These are phyloP conservation scores for Ganaspis brasiliensis DNA, from an alignment of 2,888 invertebrate species.

Conservation along the genomic window DNA sequence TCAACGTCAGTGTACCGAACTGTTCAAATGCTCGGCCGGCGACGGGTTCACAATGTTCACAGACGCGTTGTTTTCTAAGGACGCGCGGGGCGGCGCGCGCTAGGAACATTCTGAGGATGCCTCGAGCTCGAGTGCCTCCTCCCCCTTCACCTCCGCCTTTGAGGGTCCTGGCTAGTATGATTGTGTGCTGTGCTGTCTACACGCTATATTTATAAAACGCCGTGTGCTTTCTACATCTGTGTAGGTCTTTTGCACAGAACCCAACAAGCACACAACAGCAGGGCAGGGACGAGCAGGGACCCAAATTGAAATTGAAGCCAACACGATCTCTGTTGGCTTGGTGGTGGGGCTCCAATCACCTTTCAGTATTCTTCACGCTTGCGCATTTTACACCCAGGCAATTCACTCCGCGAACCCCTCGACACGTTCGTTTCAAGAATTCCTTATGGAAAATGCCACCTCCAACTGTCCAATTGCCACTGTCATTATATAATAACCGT, in stretches of 20 bases:
- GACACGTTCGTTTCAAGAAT: constrained; percentile 54
- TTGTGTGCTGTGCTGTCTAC: constrained; percentile 31
- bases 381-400: constrained; percentile 44
- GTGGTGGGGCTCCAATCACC: constrained; percentile 69
- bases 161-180: constrained; percentile 53
- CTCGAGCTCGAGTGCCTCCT: constrained; percentile 54
- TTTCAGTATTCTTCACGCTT: constrained; percentile 48
- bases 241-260: constrained; percentile 35
- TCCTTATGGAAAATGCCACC: constrained; percentile 63
- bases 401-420: not conserved
- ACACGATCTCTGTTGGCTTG: constrained; percentile 48
- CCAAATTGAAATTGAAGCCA: constrained; percentile 72
- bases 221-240: constrained; percentile 9
- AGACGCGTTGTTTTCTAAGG: constrained; percentile 72
- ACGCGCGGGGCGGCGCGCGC: constrained; percentile 70
- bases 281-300: constrained; percentile 59
- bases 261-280: constrained; percentile 50
- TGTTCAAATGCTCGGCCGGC: constrained; percentile 71
- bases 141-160: constrained; percentile 48
- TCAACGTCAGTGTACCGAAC: constrained; percentile 62
- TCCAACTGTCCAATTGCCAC: constrained; percentile 68
- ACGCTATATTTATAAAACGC: constrained; percentile 11
- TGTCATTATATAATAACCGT: constrained; percentile 53
- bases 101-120: constrained; percentile 61
- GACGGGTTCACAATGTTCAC: constrained; percentile 72